phyloP scores from a whole-genome alignment of 2,797 vertebrate genomes.

The Ceyx erithaca region DNA sequence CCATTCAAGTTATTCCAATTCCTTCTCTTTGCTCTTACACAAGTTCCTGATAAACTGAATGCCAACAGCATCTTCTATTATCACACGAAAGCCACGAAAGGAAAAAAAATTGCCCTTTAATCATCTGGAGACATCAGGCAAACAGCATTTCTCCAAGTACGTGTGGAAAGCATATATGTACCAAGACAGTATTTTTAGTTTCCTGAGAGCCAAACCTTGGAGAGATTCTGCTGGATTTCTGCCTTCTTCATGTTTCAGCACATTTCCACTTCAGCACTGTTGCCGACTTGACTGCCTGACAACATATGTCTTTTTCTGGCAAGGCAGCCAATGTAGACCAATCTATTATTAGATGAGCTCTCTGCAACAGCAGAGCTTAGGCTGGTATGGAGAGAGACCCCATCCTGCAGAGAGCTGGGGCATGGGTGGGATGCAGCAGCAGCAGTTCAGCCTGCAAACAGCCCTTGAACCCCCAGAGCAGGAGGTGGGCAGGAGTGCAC shows the following conservation, averaged over 20 bases:
- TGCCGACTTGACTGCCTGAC: conserved; percentile 61
- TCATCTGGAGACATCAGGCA: neutral
- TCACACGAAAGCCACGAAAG: neutral
- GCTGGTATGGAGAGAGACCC: neutral
- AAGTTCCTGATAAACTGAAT: neutral
- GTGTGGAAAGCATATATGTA: neutral
- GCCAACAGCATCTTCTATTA: neutral
- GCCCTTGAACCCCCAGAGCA: neutral
- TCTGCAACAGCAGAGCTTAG: conserved; percentile 6
- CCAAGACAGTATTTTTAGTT: conserved; percentile 9
- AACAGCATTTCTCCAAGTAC: neutral
- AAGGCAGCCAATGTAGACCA: conserved; percentile 60
- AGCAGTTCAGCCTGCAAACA: conserved; percentile 27
- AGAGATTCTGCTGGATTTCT: conserved; percentile 58
- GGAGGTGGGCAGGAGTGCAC: neutral
- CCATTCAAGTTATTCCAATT: neutral
- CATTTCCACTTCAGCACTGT: conserved; percentile 54
- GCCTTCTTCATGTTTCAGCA: conserved; percentile 46
- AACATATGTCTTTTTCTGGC: conserved; percentile 74
- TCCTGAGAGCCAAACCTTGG: neutral
- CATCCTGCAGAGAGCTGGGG: neutral
- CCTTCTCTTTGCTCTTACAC: neutral
- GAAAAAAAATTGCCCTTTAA: neutral
- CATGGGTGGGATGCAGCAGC: neutral
- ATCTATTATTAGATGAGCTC: conserved; percentile 67